These are phyloP conservation scores for Lepidotrigona ventralis DNA, from an alignment of 1,140 invertebrate species.

Conservation along the genomic window DNA sequence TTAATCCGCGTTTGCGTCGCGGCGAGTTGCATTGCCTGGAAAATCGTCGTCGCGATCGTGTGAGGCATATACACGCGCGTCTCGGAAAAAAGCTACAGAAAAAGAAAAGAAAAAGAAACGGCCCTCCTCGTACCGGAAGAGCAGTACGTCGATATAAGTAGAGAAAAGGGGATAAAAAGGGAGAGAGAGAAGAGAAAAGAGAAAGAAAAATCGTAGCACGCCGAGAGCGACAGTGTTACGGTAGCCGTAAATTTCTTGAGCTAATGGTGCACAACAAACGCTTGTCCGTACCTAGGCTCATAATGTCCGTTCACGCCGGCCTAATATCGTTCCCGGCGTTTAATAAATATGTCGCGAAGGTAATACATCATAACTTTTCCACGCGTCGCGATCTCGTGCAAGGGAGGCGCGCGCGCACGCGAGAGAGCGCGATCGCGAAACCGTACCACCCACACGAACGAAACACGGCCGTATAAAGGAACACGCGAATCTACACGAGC, in stretches of 20 bases:
- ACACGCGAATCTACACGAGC: neutral
- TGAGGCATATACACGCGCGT: neutral
- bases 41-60: neutral
- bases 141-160: neutral
- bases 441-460: neutral
- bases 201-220: conserved; percentile 38
- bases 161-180: neutral
- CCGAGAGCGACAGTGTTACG: conserved; percentile 48
- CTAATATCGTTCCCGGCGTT: conserved; percentile 70
- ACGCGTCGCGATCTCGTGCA: conserved; percentile 35
- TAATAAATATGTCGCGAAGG: conserved; percentile 71
- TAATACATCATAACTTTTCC: conserved; percentile 68
- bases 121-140: too few species aligned
- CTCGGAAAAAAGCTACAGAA: neutral
- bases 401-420: neutral
- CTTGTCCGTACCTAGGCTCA: conserved; percentile 66
- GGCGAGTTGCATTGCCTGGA: neutral
- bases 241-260: conserved; percentile 67
- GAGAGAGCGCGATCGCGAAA: neutral
- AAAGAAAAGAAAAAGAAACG: too few species aligned
- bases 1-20: neutral
- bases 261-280: conserved; percentile 69
- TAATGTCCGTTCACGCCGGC: conserved; percentile 68
- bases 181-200: neutral
- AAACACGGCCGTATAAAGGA: neutral